These are phyloP conservation scores for Tiaroga cobitis DNA, from an alignment of 2,797 vertebrate genomes.

Conservation along the genomic window DNA sequence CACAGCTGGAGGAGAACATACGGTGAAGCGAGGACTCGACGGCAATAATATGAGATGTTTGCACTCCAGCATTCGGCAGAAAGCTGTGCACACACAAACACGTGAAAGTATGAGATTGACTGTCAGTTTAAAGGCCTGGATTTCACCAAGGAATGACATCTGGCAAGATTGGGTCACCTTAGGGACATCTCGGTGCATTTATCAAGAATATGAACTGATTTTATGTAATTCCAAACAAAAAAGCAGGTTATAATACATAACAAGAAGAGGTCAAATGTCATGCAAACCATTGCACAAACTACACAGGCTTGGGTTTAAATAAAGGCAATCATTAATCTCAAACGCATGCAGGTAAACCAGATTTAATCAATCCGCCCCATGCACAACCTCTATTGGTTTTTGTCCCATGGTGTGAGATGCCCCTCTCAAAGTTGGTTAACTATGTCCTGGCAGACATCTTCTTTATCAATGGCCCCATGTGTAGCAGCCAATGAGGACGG, in stretches of 20 bases:
- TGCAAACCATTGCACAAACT: conserved; percentile 15
- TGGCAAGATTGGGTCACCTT: background rate
- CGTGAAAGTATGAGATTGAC: background rate
- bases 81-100: conserved; percentile 43
- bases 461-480: conserved; percentile 75
- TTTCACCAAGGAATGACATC: conserved; percentile 6
- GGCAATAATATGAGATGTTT: conserved; percentile 57
- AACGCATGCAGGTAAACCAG: background rate
- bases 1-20: conserved; percentile 55
- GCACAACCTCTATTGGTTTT: conserved; percentile 1
- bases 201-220: background rate
- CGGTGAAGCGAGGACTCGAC: conserved; percentile 60
- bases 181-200: background rate
- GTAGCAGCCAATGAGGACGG: conserved; percentile 75
- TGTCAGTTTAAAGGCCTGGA: background rate
- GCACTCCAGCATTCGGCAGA: conserved; percentile 48
- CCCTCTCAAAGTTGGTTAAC: conserved; percentile 69
- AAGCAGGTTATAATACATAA: background rate
- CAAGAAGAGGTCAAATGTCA: background rate
- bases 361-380: background rate
- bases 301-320: background rate
- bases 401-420: conserved; percentile 60
- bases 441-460: conserved; percentile 73
- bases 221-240: background rate
- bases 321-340: background rate